Percentiles rank a stretch among this genome's conserved stretches.
These are phyloP conservation scores for Scrobipalpa costella DNA, from an alignment of 2,888 invertebrate species.

Conservation along the genomic window DNA sequence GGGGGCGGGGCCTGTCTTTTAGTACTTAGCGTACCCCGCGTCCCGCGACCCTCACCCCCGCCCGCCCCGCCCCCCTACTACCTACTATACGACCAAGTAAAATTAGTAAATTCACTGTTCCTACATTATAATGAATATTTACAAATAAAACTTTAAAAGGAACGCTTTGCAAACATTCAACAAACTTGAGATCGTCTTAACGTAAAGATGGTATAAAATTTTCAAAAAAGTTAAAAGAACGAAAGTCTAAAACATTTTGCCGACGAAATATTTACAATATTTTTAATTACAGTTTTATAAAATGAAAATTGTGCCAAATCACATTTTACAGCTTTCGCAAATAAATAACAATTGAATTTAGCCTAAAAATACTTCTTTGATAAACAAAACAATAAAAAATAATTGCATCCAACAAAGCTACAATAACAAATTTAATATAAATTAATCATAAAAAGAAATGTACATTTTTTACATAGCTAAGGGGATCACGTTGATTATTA, in stretches of 20 bases:
- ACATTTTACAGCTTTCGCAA: constrained; percentile 75
- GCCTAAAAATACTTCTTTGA: constrained; percentile 78
- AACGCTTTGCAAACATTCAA: constrained; percentile 81
- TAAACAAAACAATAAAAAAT: constrained; percentile 81
- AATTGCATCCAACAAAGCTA: constrained; percentile 81
- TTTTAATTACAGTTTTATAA: constrained; percentile 51
- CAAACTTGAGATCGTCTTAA: constrained; percentile 81
- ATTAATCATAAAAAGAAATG: constrained; percentile 78
- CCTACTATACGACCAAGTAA: constrained; percentile 65
- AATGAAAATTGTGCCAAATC: constrained; percentile 68
- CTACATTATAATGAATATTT: constrained; percentile 72
- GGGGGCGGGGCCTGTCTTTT: constrained; percentile 66
- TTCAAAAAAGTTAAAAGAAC: constrained; percentile 70
- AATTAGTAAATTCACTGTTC: constrained; percentile 77
- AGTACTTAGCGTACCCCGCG: constrained; percentile 18
- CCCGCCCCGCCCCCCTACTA: constrained; percentile 52
- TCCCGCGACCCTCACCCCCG: constrained; percentile 1
- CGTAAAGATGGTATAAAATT: constrained; percentile 79
- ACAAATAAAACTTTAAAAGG: constrained; percentile 81
- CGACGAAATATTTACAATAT: constrained; percentile 72
- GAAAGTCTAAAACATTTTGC: constrained; percentile 67
- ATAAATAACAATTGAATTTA: constrained; percentile 81
- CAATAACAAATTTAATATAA: constrained; percentile 80
- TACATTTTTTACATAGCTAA: constrained; percentile 79
- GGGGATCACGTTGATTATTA: constrained; percentile 72